Conservation (phyloP, 2,888 invertebrate species). For the Agrotis segetum region DNA sequence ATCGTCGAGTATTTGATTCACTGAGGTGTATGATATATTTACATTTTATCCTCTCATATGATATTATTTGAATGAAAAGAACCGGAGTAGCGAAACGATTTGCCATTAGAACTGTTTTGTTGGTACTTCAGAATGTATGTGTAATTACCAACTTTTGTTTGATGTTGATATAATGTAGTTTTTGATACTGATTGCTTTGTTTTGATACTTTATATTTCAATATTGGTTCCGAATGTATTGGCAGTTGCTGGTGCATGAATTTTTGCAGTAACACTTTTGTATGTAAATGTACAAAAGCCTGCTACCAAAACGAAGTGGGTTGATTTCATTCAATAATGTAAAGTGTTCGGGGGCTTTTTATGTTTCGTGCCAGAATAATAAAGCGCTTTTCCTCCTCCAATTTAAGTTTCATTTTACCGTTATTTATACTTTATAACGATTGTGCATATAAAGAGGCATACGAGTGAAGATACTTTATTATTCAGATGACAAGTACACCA, state of each 20-base stretch:
- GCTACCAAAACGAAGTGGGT: conserved; percentile 17
- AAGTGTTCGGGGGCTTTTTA: conserved; percentile 22
- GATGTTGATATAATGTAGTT: conserved; percentile 30
- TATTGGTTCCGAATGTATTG: conserved; percentile 9
- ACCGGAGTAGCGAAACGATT: conserved; percentile 60
- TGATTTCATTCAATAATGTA: conserved; percentile 46
- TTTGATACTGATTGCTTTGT: conserved; percentile 25
- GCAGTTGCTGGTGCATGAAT: not conserved
- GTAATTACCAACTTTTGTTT: conserved; percentile 30
- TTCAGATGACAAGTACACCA: not conserved
- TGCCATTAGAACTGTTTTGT: conserved; percentile 48
- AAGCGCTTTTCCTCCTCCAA: conserved; percentile 24
- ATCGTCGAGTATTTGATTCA: conserved; percentile 73
- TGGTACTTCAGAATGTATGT: conserved; percentile 16
- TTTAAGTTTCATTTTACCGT: conserved; percentile 26
- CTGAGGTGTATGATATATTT: conserved; percentile 77
- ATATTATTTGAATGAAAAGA: conserved; percentile 67
- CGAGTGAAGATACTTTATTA: not conserved
- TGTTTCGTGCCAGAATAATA: conserved; percentile 26
- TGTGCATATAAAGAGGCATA: not conserved
- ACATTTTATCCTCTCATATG: conserved; percentile 67
- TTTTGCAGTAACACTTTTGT: conserved; percentile 20
- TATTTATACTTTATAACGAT: not conserved
- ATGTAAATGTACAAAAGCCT: conserved; percentile 34
- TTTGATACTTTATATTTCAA: conserved; percentile 20